Percentiles rank a stretch among this genome's conserved stretches.
Evolutionary conservation across 1,140 invertebrate genomes (phyloP).

Genomic region (Drosophila micromelanica): DNA sequence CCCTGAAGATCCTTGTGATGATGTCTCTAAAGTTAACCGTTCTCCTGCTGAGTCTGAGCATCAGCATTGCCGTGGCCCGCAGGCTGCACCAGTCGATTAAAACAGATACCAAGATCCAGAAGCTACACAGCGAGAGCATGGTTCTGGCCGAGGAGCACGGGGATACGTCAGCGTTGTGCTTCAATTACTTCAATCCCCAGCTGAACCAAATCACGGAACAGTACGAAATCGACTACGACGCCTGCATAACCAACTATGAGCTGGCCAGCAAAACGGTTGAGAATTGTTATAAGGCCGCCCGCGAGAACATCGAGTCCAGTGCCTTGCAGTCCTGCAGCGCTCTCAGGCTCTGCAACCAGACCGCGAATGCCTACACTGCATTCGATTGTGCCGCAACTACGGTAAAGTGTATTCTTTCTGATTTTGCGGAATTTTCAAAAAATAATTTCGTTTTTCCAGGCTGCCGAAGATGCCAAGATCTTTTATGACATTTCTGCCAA

Average conservation of each 20-base stretch:
- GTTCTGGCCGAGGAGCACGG: slow-evolving; percentile 22
- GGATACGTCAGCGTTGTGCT: slow-evolving; percentile 6
- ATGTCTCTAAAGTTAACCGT: slow-evolving; percentile 25
- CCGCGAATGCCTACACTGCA: not conserved
- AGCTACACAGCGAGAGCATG: slow-evolving; percentile 9
- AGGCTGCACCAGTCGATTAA: not conserved
- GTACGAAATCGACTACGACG: slow-evolving; percentile 15
- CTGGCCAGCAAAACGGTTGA: not conserved
- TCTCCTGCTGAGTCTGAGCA: slow-evolving; percentile 16
- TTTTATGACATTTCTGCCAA: slow-evolving; percentile 46
- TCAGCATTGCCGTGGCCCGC: not conserved
- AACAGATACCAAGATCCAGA: not conserved
- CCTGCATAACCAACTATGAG: not conserved
- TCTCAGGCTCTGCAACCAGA: not conserved
- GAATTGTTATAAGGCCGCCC: not conserved
- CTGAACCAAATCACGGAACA: not conserved
- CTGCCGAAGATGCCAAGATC: slow-evolving; percentile 38
- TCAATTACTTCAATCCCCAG: slow-evolving; percentile 22
- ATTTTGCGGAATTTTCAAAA: not conserved
- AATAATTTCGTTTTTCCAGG: not conserved
- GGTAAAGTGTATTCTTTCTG: not conserved
- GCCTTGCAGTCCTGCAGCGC: slow-evolving; percentile 2
- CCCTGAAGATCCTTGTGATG: not conserved
- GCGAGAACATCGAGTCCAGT: not conserved
- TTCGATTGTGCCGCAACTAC: slow-evolving; percentile 18